These are phyloP conservation scores for Triplophysa tibetana DNA, from an alignment of 2,113 vertebrate species.

Conservation along the genomic window DNA sequence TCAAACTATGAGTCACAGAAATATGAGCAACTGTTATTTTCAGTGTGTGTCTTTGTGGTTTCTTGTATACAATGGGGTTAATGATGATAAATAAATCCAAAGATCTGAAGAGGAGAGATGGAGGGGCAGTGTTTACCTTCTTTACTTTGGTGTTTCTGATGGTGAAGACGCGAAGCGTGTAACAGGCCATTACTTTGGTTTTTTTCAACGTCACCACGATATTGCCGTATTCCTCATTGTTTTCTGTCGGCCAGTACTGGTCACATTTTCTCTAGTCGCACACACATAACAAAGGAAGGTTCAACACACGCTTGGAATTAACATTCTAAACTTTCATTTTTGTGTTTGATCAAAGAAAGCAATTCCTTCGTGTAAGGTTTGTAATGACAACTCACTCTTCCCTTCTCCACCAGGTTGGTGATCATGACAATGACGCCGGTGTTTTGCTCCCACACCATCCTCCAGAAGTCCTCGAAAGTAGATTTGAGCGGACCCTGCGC, in stretches of 20 bases:
- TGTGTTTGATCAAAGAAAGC: too few relatives aligned
- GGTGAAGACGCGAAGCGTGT: conserved; percentile 85
- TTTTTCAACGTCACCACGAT: conserved; percentile 88
- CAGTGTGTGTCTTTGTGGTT: neutral
- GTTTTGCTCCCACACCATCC: conserved; percentile 97
- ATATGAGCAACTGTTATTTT: neutral
- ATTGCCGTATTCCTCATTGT: conserved; percentile 90
- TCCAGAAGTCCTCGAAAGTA: conserved; percentile 97
- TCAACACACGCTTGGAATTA: too few relatives aligned
- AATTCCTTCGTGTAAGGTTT: too few relatives aligned
- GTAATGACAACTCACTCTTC: conserved; percentile 78
- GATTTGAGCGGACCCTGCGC: conserved; percentile 94
- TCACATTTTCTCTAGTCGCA: conserved; percentile 89
- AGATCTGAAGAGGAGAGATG: neutral
- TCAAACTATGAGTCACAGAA: neutral
- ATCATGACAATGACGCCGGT: conserved; percentile 94
- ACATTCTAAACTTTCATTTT: too few relatives aligned
- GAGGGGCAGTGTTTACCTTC: conserved; percentile 75
- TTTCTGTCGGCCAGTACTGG: conserved; percentile 93
- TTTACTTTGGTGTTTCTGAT: conserved; percentile 87
- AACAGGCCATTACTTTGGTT: conserved; percentile 88
- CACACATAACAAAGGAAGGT: neutral
- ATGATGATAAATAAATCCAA: too few relatives aligned
- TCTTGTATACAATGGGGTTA: neutral
- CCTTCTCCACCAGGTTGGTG: conserved; percentile 96